phyloP scores from a whole-genome alignment of 2,113 vertebrate species.

The Oostethus manadensis region DNA sequence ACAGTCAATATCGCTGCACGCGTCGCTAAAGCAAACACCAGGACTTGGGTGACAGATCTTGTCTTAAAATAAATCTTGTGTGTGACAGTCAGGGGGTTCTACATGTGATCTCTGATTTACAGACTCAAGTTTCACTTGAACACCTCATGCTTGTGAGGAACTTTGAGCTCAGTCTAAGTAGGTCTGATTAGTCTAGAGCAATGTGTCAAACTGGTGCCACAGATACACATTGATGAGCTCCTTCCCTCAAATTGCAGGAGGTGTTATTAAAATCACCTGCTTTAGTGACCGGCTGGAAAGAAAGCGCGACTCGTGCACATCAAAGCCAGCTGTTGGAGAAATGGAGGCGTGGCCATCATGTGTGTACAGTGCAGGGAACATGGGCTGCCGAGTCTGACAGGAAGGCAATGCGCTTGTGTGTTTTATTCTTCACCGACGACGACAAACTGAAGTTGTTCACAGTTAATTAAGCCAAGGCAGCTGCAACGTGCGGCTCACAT shows the following conservation, averaged over 20 bases:
- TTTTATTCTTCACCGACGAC: slow-evolving; percentile 7
- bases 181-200: slow-evolving; percentile 1
- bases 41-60: neutral
- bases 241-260: too few species aligned
- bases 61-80: slow-evolving; percentile 8
- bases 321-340: too few species aligned
- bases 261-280: too few species aligned
- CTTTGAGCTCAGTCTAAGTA: slow-evolving; percentile 3
- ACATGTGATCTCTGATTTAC: neutral
- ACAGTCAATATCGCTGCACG: neutral
- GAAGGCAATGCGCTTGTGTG: slow-evolving; percentile 37
- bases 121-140: neutral
- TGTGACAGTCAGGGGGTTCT: slow-evolving; percentile 6
- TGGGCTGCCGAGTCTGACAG: slow-evolving; percentile 25
- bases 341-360: neutral
- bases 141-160: too few species aligned
- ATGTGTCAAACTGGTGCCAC: too few species aligned
- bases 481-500: neutral
- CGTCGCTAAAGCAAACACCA: neutral
- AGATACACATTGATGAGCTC: too few species aligned
- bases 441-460: slow-evolving; percentile 8
- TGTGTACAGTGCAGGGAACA: slow-evolving; percentile 20
- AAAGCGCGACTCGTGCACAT: neutral
- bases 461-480: neutral
- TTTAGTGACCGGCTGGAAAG: too few species aligned